Evolutionary conservation across 2,888 invertebrate genomes (phyloP).

Genomic region (Acleris sparsana): DNA sequence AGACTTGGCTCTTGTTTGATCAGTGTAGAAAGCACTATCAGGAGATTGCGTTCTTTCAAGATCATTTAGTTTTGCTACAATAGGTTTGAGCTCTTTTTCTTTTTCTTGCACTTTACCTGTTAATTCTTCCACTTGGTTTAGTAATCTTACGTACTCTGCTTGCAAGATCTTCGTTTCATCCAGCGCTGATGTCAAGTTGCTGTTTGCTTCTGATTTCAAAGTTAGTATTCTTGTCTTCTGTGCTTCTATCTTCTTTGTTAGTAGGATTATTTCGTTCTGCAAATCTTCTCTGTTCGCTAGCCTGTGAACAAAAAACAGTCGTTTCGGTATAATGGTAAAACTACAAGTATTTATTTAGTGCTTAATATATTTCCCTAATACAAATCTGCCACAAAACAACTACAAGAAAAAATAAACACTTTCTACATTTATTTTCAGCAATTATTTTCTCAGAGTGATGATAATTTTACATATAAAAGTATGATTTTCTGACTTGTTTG

Average conservation of each 20-base stretch:
- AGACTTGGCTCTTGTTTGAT: slow-evolving; percentile 78
- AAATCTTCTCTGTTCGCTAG: slow-evolving; percentile 93
- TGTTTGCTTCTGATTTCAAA: slow-evolving; percentile 86
- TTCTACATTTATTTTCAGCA: no score
- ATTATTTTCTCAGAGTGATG: no score
- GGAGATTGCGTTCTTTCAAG: slow-evolving; percentile 75
- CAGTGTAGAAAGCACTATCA: slow-evolving; percentile 81
- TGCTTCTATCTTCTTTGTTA: slow-evolving; percentile 86
- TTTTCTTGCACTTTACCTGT: slow-evolving; percentile 86
- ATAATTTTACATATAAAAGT: no score
- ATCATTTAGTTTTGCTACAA: slow-evolving; percentile 69
- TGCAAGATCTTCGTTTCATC: slow-evolving; percentile 88
- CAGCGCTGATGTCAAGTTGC: slow-evolving; percentile 86
- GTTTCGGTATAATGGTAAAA: not conserved
- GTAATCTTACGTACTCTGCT: slow-evolving; percentile 80
- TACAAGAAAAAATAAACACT: no score
- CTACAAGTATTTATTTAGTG: no score
- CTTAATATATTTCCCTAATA: no score
- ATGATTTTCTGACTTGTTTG: no score
- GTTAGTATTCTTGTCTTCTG: slow-evolving; percentile 86
- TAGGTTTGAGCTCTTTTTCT: slow-evolving; percentile 85
- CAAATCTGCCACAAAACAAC: no score
- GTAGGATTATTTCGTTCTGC: slow-evolving; percentile 88
- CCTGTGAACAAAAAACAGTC: slow-evolving; percentile 57
- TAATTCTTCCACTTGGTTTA: slow-evolving; percentile 85